Evolutionary conservation across 92 coral and sea anemone genomes (phyloP).

Genomic region (Siderastrea siderea): DNA sequence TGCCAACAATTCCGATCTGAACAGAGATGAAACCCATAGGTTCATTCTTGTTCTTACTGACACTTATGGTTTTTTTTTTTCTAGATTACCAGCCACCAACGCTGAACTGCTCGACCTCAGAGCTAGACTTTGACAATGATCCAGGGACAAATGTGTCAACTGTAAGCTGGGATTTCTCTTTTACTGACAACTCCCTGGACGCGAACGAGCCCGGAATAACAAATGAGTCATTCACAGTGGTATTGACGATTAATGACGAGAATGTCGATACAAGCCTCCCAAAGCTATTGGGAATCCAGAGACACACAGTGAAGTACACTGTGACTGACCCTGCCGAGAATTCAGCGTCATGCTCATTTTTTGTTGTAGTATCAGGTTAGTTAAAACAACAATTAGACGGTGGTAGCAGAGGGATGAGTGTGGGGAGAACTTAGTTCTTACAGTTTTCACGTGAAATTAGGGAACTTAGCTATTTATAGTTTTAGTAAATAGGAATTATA

Average conservation of each 20-base stretch:
- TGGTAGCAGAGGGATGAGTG: too few species aligned
- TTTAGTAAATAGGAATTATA: too few species aligned
- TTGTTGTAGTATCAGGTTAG: slow-evolving; percentile 16
- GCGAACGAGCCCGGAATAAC: slow-evolving; percentile 42
- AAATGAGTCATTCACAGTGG: background rate
- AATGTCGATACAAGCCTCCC: slow-evolving; percentile 15
- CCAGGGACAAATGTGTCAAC: slow-evolving; percentile 40
- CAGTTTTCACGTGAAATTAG: too few species aligned
- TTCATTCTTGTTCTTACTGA: background rate
- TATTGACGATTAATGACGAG: slow-evolving; percentile 12
- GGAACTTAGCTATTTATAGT: too few species aligned
- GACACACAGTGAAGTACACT: background rate
- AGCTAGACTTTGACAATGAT: background rate
- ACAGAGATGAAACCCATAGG: background rate
- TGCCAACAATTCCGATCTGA: too few species aligned
- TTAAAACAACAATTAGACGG: background rate
- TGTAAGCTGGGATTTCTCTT: slow-evolving; percentile 24
- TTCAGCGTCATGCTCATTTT: background rate
- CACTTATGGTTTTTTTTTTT: background rate
- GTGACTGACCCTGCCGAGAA: slow-evolving; percentile 23
- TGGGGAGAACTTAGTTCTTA: too few species aligned
- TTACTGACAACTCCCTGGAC: slow-evolving; percentile 32
- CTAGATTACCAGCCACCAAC: slow-evolving; percentile 25
- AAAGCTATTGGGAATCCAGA: slow-evolving; percentile 20
- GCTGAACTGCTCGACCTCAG: background rate